Evolutionary conservation across 2,797 vertebrate genomes (phyloP), one percentile per base, ranked within the genome.

Genomic region (Coilia nasus): DNA sequence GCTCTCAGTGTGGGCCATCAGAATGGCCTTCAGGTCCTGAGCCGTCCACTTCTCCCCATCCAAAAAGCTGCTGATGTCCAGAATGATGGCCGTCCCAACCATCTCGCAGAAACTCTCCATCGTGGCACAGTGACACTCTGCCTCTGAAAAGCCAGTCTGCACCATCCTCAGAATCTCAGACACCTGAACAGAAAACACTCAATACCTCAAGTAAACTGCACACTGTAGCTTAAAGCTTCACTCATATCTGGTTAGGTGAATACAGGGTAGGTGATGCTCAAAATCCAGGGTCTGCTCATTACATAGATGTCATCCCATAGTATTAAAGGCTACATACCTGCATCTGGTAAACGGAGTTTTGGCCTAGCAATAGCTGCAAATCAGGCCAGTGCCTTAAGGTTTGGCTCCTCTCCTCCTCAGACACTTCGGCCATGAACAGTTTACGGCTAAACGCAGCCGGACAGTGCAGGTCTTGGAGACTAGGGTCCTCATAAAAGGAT

Each of bases 361-460:
- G 85, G 87, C 90, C 91, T 82, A 94, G 90, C 67, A 93, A 90
- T 4, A 90, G 31, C n/a, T 93, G 86, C 85, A 85, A 87, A 0
- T 90, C 83, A 71, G 91, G 87, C 89, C 90, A 89, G 28, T 2
- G 75, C 19, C 50, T 59, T 15, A 35, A 85, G 44, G 41, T 44
- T 3, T 17, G 3, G 35, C 88, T 86, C 85, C n/a, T 31, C 5
- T 84, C 25, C 87, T 47, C 50, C 88, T 88, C 57, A 2, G 15
- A 83, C 19, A 80, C 81, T 80, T 12, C 67, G 28, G 85, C 78
- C 86, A 85, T 75, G 60, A 83, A 86, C 44, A 87, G 35, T 35
- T 78, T 80, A 83, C 25, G 59, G 81, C 90, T 82, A 85, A 85
- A 31, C 15, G 87, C 71, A 80, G 85, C 28, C 0, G 62, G 86